Conservation (phyloP, 2,113 vertebrate genomes). For the Leptosomus discolor region DNA sequence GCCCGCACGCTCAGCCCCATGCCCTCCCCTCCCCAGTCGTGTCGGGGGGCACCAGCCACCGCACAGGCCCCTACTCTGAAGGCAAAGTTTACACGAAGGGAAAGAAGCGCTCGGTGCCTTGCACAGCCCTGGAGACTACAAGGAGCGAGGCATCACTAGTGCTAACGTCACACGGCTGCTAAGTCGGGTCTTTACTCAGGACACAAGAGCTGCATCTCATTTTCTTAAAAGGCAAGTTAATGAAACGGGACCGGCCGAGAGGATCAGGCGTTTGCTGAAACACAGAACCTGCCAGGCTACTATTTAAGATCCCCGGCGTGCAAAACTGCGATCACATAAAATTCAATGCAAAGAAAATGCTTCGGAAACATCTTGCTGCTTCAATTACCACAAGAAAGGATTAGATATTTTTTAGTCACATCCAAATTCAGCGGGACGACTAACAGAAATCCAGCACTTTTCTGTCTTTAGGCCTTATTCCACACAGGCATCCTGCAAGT, state of each 20-base stretch:
- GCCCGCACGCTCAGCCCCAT: not conserved
- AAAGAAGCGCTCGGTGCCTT: not conserved
- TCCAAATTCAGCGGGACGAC: not conserved
- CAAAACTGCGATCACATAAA: constrained; percentile 1
- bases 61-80: not conserved
- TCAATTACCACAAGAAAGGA: constrained; percentile 24
- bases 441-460: not conserved
- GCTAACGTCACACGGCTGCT: not conserved
- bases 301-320: constrained; percentile 13
- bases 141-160: not conserved
- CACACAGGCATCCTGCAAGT: not conserved
- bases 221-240: constrained; percentile 5
- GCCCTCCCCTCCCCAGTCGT: not conserved
- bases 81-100: not conserved
- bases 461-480: constrained; percentile 5
- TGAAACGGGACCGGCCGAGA: not conserved
- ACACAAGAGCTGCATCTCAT: not conserved
- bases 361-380: constrained; percentile 17
- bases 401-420: not conserved
- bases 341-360: constrained; percentile 37
- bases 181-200: not conserved
- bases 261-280: not conserved
- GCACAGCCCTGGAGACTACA: not conserved
- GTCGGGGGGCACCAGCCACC: not conserved
- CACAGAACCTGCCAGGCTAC: constrained; percentile 15